Percentiles rank a stretch among this genome's conserved stretches.
Evolutionary conservation across 2,113 vertebrate species (phyloP).

Genomic region (Protobothrops flavoviridis): DNA sequence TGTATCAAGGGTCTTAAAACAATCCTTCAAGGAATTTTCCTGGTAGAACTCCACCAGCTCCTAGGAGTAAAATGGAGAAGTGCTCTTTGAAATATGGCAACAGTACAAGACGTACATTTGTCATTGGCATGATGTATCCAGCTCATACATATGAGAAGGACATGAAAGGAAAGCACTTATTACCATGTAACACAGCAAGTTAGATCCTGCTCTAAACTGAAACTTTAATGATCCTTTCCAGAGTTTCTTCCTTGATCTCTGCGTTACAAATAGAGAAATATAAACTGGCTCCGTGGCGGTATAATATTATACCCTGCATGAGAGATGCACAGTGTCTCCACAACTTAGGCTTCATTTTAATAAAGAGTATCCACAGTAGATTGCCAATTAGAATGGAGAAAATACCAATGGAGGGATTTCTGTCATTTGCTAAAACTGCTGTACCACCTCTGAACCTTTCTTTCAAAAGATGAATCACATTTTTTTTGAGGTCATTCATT

Average conservation of each 20-base stretch:
- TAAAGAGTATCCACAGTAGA: background rate
- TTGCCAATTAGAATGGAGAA: background rate
- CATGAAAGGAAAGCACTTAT: background rate
- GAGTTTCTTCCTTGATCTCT: background rate
- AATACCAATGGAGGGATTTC: background rate
- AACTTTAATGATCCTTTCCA: background rate
- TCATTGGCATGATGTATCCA: background rate
- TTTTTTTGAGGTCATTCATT: background rate
- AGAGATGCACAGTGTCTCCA: background rate
- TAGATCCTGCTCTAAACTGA: background rate
- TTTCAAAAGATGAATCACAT: background rate
- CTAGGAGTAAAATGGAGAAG: constrained; percentile 55
- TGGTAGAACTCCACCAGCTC: constrained; percentile 89
- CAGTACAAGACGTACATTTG: background rate
- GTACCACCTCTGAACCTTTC: background rate
- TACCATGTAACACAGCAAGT: background rate
- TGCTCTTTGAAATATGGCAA: background rate
- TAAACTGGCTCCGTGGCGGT: background rate
- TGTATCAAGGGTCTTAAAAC: constrained; percentile 87
- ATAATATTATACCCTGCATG: background rate
- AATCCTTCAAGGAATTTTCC: constrained; percentile 86
- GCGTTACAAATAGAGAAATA: background rate
- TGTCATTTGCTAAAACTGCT: background rate
- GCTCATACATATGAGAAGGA: background rate
- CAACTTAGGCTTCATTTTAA: background rate